These are phyloP conservation scores for Nerophis lumbriciformis DNA, from an alignment of 2,113 vertebrate genomes.

Conservation along the genomic window DNA sequence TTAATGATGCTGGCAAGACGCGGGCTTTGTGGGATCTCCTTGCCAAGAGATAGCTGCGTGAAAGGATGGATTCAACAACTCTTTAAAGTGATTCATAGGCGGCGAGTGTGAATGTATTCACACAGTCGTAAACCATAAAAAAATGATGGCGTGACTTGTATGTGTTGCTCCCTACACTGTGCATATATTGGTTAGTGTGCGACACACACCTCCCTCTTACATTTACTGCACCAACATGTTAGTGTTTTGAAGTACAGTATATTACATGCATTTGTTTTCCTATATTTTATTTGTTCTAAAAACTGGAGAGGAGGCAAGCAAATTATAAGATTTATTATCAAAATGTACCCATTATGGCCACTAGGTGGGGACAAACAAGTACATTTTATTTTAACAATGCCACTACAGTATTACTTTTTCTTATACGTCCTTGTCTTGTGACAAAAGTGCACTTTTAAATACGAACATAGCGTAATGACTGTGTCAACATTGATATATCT, in stretches of 20 bases:
- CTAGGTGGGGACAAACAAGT: slow-evolving; percentile 25
- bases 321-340: not conserved
- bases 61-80: not conserved
- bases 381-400: not conserved
- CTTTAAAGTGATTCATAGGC: not conserved
- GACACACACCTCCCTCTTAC: slow-evolving; percentile 6
- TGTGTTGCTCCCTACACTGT: not conserved
- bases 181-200: slow-evolving; percentile 8
- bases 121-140: not conserved
- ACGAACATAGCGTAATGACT: not conserved
- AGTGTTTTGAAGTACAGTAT: no score
- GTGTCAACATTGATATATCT: not conserved
- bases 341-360: slow-evolving; percentile 7
- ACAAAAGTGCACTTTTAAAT: not conserved
- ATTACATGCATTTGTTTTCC: not conserved
- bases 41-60: not conserved
- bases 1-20: not conserved
- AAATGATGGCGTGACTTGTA: not conserved
- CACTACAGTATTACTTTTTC: not conserved
- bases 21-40: not conserved
- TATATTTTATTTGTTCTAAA: not conserved
- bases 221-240: slow-evolving; percentile 2
- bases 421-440: not conserved
- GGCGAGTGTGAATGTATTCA: not conserved
- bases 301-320: not conserved